These are phyloP conservation scores for Ochlodes sylvanus DNA, from an alignment of 2,888 invertebrate species.

Conservation along the genomic window DNA sequence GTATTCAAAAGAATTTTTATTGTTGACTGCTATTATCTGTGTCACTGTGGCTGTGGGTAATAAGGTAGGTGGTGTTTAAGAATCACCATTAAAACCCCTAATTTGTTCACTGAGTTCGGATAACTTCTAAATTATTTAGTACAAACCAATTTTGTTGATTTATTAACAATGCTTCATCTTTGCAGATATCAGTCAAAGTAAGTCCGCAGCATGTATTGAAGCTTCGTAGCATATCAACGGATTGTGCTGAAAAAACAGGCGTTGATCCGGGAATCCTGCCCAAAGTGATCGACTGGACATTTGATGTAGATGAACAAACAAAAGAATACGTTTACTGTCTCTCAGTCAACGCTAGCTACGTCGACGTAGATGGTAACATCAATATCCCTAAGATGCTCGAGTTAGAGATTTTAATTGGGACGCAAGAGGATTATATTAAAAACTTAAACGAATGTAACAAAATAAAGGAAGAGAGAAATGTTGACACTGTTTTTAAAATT, in stretches of 20 bases:
- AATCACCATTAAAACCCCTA: too few species aligned
- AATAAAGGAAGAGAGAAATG: not conserved
- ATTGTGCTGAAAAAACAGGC: not conserved
- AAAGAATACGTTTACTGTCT: not conserved
- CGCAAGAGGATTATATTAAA: not conserved
- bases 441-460: not conserved
- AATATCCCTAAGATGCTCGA: not conserved
- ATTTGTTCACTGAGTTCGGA: too few species aligned
- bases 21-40: too few species aligned
- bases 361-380: not conserved
- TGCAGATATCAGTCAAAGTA: not conserved
- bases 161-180: not conserved
- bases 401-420: not conserved
- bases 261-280: not conserved
- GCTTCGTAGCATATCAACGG: not conserved
- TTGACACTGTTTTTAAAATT: not conserved
- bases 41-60: too few species aligned
- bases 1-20: too few species aligned
- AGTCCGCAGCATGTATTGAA: not conserved
- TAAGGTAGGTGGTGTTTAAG: too few species aligned
- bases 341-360: not conserved
- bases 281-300: not conserved
- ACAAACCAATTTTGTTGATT: too few species aligned
- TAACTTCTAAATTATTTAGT: too few species aligned
- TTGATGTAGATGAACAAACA: not conserved